These are phyloP conservation scores for Tachina grossa DNA, from an alignment of 2,888 invertebrate genomes.

Conservation along the genomic window DNA sequence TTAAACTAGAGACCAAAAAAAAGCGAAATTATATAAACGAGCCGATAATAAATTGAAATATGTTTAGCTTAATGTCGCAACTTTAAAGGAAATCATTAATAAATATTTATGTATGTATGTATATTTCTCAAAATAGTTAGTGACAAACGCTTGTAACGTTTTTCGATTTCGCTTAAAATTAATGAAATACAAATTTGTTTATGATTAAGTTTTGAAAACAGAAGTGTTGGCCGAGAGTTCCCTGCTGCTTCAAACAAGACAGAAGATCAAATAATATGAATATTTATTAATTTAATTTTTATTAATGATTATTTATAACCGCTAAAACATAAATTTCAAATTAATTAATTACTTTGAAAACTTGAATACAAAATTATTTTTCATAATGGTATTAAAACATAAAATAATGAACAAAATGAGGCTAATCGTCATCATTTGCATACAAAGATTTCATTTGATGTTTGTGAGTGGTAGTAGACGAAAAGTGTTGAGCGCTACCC, in stretches of 20 bases:
- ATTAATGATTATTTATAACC: constrained; percentile 80
- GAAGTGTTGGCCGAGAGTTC: constrained; percentile 11
- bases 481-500: neutral
- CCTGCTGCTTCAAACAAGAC: constrained; percentile 20
- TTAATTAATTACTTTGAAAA: constrained; percentile 79
- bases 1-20: constrained; percentile 27
- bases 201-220: constrained; percentile 30
- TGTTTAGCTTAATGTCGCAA: constrained; percentile 70
- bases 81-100: constrained; percentile 64
- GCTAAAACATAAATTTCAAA: constrained; percentile 80
- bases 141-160: constrained; percentile 42
- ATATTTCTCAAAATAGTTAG: constrained; percentile 45
- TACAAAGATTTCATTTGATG: neutral
- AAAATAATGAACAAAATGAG: constrained; percentile 48
- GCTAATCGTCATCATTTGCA: constrained; percentile 39
- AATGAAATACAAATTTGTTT: constrained; percentile 26
- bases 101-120: constrained; percentile 18
- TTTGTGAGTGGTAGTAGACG: neutral
- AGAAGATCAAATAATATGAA: constrained; percentile 48
- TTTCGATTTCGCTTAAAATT: constrained; percentile 42
- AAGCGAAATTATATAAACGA: constrained; percentile 39
- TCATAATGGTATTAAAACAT: constrained; percentile 59
- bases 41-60: constrained; percentile 73
- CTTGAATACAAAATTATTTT: constrained; percentile 19
- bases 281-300: constrained; percentile 73